A percentile compares a stretch with the other conserved stretches of the same genome.
Conservation (phyloP, 2,113 vertebrate species). For the Myotis brandtii region DNA sequence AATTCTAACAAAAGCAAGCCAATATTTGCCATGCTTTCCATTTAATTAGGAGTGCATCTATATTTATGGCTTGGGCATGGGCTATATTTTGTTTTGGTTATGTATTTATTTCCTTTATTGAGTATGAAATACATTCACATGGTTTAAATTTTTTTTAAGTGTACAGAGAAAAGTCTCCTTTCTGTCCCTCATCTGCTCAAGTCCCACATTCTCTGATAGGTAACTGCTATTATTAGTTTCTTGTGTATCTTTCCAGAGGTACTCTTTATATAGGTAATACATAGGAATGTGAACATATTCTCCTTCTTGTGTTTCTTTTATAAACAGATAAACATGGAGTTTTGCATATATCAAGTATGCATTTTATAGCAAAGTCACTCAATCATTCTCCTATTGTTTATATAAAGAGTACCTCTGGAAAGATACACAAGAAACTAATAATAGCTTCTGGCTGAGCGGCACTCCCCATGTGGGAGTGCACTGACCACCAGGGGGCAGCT, state of each 20-base stretch:
- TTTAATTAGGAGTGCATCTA: background rate
- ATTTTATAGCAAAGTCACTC: too few species aligned
- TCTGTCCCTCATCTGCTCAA: background rate
- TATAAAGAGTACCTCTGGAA: too few species aligned
- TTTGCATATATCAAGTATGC: background rate
- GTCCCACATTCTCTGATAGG: background rate
- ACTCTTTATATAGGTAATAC: background rate
- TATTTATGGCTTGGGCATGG: background rate
- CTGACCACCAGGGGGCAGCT: too few species aligned
- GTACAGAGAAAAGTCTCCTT: background rate
- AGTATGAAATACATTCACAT: background rate
- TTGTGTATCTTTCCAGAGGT: conserved; percentile 4
- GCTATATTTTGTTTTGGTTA: background rate
- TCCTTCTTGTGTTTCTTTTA: background rate
- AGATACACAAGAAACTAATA: too few species aligned
- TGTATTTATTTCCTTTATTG: conserved; percentile 1
- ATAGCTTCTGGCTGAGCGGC: too few species aligned
- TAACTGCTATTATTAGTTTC: conserved; percentile 25
- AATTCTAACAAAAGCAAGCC: conserved; percentile 39
- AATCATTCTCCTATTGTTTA: too few species aligned
- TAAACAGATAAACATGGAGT: background rate
- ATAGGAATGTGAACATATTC: background rate
- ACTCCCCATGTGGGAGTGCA: too few species aligned
- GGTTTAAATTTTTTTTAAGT: background rate
- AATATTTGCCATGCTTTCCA: background rate